Base-by-base conservation (phyloP, 2,888 invertebrate genomes). In the Amiota mariae region DNA sequence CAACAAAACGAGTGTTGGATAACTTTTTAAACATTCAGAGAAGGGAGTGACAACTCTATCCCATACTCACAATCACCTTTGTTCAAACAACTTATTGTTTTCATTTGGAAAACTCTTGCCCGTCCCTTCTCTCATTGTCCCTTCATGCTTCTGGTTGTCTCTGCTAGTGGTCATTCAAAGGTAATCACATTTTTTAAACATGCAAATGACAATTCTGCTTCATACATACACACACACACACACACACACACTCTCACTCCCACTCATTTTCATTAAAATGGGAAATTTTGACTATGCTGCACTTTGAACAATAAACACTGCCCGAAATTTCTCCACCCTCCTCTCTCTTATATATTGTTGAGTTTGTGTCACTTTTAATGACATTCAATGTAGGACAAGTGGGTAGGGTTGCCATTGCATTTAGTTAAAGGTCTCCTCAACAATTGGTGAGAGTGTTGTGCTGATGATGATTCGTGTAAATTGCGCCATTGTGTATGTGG, bases 201-300 rank as follows among this genome's bases (percentile, higher is more conserved):
- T n/a, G 63, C 63, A 24, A 24, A 63, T 13, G 24, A 24, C 57
- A 46, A 12, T n/a, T 1, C 10, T 18, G 18, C 13, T 54, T 0
- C 59, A 59, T 11, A 3, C 13, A 54, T 8, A 54, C 51, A 51
- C 11, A 15, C 2, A n/a, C n/a, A n/a, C n/a, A n/a, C n/a, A n/a
- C 6, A 59, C 12, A 63, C 63, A 36, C 46, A 24, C 36, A 63
- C 24, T n/a, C 48, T 8, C 18, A 18, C 11, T 18, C 59, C 11
- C 36, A 36, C 6, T 2, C 6, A 36, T 36, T 59, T 18, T 85
- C 86, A 83, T 83, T 83, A 83, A 83, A 85, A 83, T 83, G 86
- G 85, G 36, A 86, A 83, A 83, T 78, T 75, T 78, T 82, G 73
- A 24, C 57, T 68, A 54, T 64, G 59, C 57, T 71, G 59, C 70